These are phyloP conservation scores for Xanthia togata DNA, from an alignment of 2,888 invertebrate species.

Conservation along the genomic window DNA sequence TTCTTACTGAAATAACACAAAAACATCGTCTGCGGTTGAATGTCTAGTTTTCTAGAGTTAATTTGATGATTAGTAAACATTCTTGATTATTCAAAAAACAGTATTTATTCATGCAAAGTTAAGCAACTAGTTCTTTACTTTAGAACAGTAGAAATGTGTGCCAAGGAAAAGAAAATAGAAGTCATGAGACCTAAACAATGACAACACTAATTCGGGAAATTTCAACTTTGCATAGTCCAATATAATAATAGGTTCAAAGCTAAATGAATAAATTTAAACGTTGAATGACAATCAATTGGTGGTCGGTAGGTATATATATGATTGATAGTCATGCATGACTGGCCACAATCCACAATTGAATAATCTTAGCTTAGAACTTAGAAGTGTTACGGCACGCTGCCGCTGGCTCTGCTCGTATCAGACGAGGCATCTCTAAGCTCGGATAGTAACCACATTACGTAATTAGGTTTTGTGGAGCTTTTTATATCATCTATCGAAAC, in stretches of 20 bases:
- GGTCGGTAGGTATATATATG: constrained; percentile 60
- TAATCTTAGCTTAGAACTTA: constrained; percentile 63
- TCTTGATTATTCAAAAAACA: constrained; percentile 14
- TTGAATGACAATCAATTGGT: constrained; percentile 65
- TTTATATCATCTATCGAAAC: constrained; percentile 71
- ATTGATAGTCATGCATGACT: constrained; percentile 71
- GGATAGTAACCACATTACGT: constrained; percentile 68
- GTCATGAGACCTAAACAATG: constrained; percentile 27
- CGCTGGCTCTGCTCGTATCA: constrained; percentile 43
- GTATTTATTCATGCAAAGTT: constrained; percentile 17
- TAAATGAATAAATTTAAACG: constrained; percentile 52
- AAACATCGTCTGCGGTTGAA: constrained; percentile 28
- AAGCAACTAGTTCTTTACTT: constrained; percentile 22
- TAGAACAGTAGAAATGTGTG: constrained; percentile 18
- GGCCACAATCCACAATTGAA: constrained; percentile 64
- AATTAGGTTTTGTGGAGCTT: constrained; percentile 72
- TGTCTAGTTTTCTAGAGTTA: constrained; percentile 17
- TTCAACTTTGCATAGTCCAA: constrained; percentile 35
- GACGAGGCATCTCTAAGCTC: constrained; percentile 45
- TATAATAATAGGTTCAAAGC: constrained; percentile 32
- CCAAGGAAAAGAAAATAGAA: constrained; percentile 18
- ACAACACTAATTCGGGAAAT: constrained; percentile 14
- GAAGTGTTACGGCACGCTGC: constrained; percentile 59
- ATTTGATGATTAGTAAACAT: constrained; percentile 12
- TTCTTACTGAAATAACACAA: constrained; percentile 32